These are phyloP conservation scores for Hydrocynus forskahlii DNA, from an alignment of 2,797 vertebrate species.

Conservation along the genomic window DNA sequence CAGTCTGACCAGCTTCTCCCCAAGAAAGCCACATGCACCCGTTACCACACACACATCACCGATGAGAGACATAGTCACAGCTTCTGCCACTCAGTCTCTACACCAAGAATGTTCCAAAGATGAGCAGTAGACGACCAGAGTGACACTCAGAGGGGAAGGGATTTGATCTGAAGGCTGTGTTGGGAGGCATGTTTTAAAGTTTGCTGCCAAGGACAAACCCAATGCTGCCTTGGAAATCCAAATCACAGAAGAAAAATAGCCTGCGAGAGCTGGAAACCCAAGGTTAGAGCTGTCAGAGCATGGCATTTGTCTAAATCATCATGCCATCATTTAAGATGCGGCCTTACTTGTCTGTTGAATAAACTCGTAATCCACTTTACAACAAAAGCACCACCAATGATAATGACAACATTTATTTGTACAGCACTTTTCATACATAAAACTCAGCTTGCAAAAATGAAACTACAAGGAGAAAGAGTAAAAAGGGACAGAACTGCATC, in stretches of 20 bases:
- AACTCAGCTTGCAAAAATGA: background rate
- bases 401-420: background rate
- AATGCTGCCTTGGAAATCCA: constrained; percentile 25
- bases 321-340: background rate
- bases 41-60: constrained; percentile 89
- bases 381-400: background rate
- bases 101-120: constrained; percentile 28
- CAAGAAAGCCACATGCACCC: constrained; percentile 91
- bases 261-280: constrained; percentile 33
- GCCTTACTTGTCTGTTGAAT: background rate
- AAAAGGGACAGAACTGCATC: background rate
- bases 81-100: background rate
- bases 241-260: constrained; percentile 38
- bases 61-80: constrained; percentile 73
- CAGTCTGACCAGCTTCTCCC: constrained; percentile 81
- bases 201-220: constrained; percentile 59
- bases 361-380: background rate
- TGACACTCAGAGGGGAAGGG: background rate
- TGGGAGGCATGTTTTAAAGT: constrained; percentile 50
- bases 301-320: background rate
- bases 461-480: background rate
- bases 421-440: background rate
- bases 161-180: constrained; percentile 31
- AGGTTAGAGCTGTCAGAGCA: constrained; percentile 30
- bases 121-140: background rate